Base-by-base conservation (phyloP, 2,888 invertebrate species). In the Linhomoeus sp. region DNA sequence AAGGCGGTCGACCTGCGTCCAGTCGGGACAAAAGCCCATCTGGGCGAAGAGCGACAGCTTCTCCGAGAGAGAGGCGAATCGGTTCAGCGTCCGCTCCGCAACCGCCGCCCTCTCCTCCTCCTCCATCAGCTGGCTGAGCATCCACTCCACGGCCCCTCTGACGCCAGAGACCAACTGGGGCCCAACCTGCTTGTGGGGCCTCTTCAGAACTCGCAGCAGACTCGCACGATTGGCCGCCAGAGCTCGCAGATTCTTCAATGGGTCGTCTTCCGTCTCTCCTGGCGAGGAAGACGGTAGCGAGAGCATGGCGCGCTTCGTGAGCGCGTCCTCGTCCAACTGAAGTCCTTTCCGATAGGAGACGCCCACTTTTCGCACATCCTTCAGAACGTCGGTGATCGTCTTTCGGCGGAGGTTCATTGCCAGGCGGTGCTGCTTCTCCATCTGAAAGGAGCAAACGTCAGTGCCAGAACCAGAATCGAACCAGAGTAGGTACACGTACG, bases 371-470 rank as follows among this genome's bases (percentile, higher is more conserved):
- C 37, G 46, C n/a, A 43, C 40, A 17, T 25, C 29, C 15, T 50
- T 51, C 26, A 53, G 41, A 14, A 55, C 37, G 33, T 38, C 48
- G n/a, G 56, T 45, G 22, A 56, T 47, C 14, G 37, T 26, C 29
- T 45, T 42, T 17, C 53, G 56, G 17, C 56, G 52, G 22, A 44
- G 43, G 38, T 39, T 41, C 24, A 55, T 23, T 22, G 53, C 53
- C 1, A 51, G 49, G 15, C 56, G 50, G 22, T 55, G 53, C 36
- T 45, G 49, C 46, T 56, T 55, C 45, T 56, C 56, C 38, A 53
- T 55, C 36, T 54, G 56, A 35, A 59, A 56, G 41, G 15, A 3
- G 26, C 9, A n/a, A n/a, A n/a, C n/a, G n/a, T n/a, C n/a, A n/a
- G n/a, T n/a, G n/a, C n/a, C n/a, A n/a, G n/a, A n/a, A n/a, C n/a